Percentiles rank a stretch among this genome's conserved stretches.
Evolutionary conservation across 2,797 vertebrate genomes (phyloP).

Genomic region (Smutsia temminckii): DNA sequence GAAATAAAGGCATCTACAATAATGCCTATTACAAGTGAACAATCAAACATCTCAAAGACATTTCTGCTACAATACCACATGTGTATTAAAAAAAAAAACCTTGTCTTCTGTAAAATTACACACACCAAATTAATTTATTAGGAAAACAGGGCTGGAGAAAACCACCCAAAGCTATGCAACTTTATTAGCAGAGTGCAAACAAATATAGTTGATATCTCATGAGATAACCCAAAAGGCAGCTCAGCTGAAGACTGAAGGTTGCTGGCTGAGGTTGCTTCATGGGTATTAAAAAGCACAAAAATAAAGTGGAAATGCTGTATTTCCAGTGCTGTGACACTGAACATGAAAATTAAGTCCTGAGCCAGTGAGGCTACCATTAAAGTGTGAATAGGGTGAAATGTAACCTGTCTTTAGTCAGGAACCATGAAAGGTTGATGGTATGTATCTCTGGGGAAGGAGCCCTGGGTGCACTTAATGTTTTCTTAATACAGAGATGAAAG

Average conservation of each 20-base stretch:
- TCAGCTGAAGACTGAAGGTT: background rate
- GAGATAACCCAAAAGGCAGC: background rate
- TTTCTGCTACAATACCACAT: background rate
- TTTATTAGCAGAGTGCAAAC: background rate
- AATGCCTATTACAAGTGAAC: conserved; percentile 19
- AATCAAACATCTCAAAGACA: background rate
- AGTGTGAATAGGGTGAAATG: background rate
- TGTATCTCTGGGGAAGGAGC: background rate
- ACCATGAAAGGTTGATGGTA: background rate
- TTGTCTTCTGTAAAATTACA: background rate
- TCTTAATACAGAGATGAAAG: background rate
- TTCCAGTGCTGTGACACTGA: background rate
- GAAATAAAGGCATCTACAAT: conserved; percentile 28
- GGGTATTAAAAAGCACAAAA: background rate
- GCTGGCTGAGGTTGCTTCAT: background rate
- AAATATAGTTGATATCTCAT: background rate
- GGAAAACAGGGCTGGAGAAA: background rate
- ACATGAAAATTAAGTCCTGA: background rate
- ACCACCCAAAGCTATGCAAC: background rate
- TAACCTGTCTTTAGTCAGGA: background rate
- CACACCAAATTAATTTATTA: background rate
- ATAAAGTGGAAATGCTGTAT: background rate
- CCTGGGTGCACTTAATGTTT: background rate
- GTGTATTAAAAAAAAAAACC: background rate
- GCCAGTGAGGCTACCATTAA: background rate